These are phyloP conservation scores for Dolichopus griseipennis DNA, from an alignment of 2,888 invertebrate species.

Conservation along the genomic window DNA sequence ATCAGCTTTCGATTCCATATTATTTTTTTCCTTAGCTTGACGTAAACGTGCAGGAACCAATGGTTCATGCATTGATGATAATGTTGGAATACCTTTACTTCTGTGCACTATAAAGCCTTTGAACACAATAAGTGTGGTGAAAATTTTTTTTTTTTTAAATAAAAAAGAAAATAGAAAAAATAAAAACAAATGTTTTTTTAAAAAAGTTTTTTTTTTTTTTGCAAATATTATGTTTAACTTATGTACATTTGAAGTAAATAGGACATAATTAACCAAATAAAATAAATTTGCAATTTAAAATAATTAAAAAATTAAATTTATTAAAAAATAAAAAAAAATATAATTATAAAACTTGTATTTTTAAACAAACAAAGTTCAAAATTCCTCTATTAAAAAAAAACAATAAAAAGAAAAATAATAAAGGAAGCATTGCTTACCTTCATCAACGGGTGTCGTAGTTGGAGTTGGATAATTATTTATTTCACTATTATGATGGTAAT, in stretches of 20 bases:
- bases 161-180: slow-evolving; percentile 9
- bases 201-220: not conserved
- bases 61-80: slow-evolving; percentile 57
- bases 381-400: slow-evolving; percentile 13
- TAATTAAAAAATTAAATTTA: slow-evolving; percentile 1
- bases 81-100: slow-evolving; percentile 67
- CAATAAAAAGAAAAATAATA: not conserved
- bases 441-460: slow-evolving; percentile 28
- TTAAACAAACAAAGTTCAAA: not conserved
- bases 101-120: slow-evolving; percentile 72
- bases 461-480: slow-evolving; percentile 24
- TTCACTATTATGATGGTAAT: slow-evolving; percentile 31
- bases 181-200: slow-evolving; percentile 13
- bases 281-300: not conserved
- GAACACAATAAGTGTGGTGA: slow-evolving; percentile 17
- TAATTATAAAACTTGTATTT: not conserved
- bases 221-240: slow-evolving; percentile 16
- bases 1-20: slow-evolving; percentile 57
- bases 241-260: not conserved
- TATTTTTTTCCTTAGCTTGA: slow-evolving; percentile 54
- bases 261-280: not conserved
- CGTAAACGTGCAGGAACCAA: slow-evolving; percentile 50
- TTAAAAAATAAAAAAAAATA: slow-evolving; percentile 9
- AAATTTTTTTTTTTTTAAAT: not conserved
- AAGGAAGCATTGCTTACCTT: slow-evolving; percentile 32